Evolutionary conservation across 2,113 vertebrate genomes (phyloP).

Genomic region (Hippocampus guttulatus): DNA sequence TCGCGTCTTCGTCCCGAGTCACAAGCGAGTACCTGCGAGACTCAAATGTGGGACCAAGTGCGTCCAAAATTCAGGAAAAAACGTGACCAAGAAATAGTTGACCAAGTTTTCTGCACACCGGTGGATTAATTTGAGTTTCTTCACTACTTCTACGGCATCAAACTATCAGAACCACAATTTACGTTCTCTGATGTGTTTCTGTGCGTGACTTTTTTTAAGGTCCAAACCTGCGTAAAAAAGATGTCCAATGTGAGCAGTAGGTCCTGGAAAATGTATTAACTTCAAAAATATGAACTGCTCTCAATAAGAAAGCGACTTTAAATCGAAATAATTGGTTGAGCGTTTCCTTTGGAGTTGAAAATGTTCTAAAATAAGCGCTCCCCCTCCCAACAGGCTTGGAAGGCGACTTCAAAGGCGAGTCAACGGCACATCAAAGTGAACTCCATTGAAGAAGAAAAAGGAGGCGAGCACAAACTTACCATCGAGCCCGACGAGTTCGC

Average conservation of each 20-base stretch:
- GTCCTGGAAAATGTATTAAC: constrained; percentile 17
- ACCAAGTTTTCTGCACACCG: not conserved
- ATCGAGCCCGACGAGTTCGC: constrained; percentile 74
- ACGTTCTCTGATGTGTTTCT: not conserved
- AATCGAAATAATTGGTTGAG: not conserved
- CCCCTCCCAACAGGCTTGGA: constrained; percentile 13
- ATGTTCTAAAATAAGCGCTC: constrained; percentile 19
- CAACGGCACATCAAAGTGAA: constrained; percentile 80
- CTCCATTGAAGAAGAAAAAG: constrained; percentile 20
- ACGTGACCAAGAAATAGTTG: not conserved
- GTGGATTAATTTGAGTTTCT: not conserved
- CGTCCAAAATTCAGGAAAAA: not conserved
- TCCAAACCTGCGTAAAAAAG: not conserved
- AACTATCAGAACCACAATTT: constrained; percentile 52
- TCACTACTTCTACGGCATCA: constrained; percentile 28
- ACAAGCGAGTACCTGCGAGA: not conserved
- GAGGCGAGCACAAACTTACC: constrained; percentile 75
- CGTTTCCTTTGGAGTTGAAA: constrained; percentile 11
- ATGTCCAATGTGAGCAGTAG: not conserved
- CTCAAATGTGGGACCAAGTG: not conserved
- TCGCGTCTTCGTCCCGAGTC: not conserved
- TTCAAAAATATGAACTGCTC: not conserved
- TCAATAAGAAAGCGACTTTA: not conserved
- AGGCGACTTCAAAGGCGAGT: constrained; percentile 81
- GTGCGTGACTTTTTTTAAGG: not conserved